Evolutionary conservation across 1,140 invertebrate genomes (phyloP).

Genomic region (Ruditapes philippinarum): DNA sequence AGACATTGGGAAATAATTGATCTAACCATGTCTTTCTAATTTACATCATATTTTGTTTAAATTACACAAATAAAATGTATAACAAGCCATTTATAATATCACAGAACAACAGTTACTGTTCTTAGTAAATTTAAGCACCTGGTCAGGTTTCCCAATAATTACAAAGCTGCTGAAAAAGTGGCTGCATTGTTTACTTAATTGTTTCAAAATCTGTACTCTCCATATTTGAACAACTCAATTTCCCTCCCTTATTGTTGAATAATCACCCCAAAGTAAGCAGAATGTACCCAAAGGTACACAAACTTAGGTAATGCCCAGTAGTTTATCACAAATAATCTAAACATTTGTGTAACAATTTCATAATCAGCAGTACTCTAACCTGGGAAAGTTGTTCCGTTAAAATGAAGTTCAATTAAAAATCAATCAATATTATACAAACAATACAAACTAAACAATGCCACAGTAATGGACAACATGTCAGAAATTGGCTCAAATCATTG

Average conservation of each 20-base stretch:
- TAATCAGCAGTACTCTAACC: background rate
- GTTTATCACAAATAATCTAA: constrained; percentile 14
- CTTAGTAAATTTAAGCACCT: too few species aligned
- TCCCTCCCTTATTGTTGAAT: background rate
- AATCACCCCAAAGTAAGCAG: constrained; percentile 19
- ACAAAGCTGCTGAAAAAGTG: too few species aligned
- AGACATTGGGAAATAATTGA: too few species aligned
- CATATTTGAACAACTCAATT: background rate
- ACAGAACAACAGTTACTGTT: too few species aligned
- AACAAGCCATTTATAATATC: too few species aligned
- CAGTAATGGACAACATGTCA: too few species aligned
- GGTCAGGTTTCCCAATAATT: too few species aligned
- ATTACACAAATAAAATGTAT: too few species aligned
- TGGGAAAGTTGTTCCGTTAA: background rate
- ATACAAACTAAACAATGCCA: too few species aligned
- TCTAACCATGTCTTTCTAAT: too few species aligned
- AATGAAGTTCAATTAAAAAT: background rate
- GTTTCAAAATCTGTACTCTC: background rate
- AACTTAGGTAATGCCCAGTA: background rate
- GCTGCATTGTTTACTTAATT: background rate
- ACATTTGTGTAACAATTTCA: constrained; percentile 32
- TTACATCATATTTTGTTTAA: too few species aligned
- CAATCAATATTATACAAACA: background rate
- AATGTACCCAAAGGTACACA: constrained; percentile 34
- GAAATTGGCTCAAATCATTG: too few species aligned